A percentile compares a stretch with the other conserved stretches of the same genome.
Conservation (phyloP, 2,113 vertebrate species). For the Uria lomvia region DNA sequence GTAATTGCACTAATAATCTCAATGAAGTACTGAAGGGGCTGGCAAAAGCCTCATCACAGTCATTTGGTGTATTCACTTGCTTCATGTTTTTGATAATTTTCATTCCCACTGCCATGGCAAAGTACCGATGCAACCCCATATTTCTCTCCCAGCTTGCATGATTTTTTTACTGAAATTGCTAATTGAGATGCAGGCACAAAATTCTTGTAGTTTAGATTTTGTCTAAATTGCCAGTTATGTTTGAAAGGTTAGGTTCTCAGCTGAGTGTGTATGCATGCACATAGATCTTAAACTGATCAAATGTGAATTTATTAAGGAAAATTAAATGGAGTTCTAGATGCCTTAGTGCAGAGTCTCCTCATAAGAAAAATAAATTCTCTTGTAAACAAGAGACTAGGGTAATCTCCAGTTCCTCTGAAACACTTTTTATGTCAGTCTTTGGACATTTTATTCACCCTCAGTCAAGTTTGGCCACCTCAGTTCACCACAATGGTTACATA, state of each 20-base stretch:
- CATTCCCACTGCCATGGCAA: background rate
- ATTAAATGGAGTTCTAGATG: background rate
- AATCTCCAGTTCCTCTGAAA: background rate
- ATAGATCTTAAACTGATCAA: background rate
- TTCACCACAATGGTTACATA: background rate
- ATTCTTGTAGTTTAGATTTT: background rate
- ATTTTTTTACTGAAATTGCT: background rate
- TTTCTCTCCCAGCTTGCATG: background rate
- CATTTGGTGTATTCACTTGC: background rate
- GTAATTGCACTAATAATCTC: background rate
- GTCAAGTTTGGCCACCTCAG: background rate
- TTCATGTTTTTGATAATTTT: background rate
- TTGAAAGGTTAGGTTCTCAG: background rate
- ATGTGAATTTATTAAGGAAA: background rate
- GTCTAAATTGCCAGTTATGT: background rate
- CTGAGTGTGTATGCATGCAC: background rate
- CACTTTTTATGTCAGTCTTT: background rate
- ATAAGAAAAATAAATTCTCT: background rate
- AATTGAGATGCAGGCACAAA: background rate
- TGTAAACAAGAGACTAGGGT: background rate
- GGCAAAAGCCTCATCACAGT: background rate
- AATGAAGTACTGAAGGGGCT: background rate
- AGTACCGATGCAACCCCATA: background rate
- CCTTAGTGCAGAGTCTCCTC: background rate
- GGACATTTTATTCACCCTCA: background rate